Conservation (phyloP, 2,888 invertebrate species). For the Temnothorax rugatulus region DNA sequence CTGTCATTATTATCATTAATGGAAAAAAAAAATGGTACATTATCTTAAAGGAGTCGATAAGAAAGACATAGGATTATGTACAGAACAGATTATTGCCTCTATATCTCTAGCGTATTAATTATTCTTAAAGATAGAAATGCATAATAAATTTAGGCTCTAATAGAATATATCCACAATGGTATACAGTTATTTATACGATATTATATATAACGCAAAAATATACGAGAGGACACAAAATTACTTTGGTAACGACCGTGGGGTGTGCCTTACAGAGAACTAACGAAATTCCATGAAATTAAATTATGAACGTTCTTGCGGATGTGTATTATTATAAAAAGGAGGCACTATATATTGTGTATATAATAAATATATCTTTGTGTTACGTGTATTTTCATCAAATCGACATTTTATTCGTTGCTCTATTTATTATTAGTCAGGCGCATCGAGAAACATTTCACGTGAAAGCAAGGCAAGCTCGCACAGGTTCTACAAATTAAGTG, state of each 20-base stretch:
- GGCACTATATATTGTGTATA: constrained; percentile 77
- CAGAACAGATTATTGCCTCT: constrained; percentile 84
- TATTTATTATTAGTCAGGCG: constrained; percentile 81
- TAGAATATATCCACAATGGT: constrained; percentile 76
- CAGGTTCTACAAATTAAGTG: constrained; percentile 78
- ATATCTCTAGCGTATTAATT: constrained; percentile 77
- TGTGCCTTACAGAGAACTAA: constrained; percentile 84
- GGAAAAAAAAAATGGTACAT: constrained; percentile 78
- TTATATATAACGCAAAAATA: constrained; percentile 56
- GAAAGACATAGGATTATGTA: constrained; percentile 85
- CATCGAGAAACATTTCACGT: constrained; percentile 72
- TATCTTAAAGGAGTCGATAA: constrained; percentile 81
- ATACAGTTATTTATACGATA: constrained; percentile 83
- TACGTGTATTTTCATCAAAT: constrained; percentile 73
- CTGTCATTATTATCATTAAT: constrained; percentile 83
- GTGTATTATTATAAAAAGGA: constrained; percentile 59
- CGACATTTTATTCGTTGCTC: constrained; percentile 76
- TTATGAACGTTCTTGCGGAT: constrained; percentile 68
- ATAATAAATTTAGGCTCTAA: constrained; percentile 80
- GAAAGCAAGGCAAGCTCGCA: constrained; percentile 80
- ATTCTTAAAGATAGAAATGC: constrained; percentile 78
- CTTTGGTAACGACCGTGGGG: constrained; percentile 81
- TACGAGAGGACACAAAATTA: constrained; percentile 71
- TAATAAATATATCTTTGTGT: constrained; percentile 62
- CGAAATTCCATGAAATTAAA: constrained; percentile 74